These are phyloP conservation scores for Folsomia candida DNA, from an alignment of 2,888 invertebrate genomes.

Conservation along the genomic window DNA sequence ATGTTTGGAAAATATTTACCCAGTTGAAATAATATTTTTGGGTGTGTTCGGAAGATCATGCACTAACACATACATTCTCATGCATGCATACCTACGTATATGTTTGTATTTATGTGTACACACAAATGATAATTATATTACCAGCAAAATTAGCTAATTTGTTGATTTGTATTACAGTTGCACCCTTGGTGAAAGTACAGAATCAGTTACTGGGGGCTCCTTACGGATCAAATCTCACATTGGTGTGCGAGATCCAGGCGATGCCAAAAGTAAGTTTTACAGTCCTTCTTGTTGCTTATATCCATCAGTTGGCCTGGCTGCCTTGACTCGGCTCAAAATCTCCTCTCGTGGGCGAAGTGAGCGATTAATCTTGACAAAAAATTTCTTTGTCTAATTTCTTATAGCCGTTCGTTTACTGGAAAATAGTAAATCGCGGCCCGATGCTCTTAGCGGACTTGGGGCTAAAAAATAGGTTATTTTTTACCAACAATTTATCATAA, in stretches of 20 bases:
- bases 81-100: too few species aligned
- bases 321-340: neutral
- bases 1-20: too few species aligned
- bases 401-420: constrained; percentile 69
- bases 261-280: constrained; percentile 60
- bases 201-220: constrained; percentile 86
- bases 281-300: too few species aligned
- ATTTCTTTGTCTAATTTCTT: constrained; percentile 21
- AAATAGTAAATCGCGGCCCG: constrained; percentile 68
- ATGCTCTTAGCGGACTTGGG: constrained; percentile 81
- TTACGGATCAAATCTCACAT: constrained; percentile 76
- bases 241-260: constrained; percentile 85
- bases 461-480: constrained; percentile 48
- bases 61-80: too few species aligned
- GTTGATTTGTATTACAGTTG: constrained; percentile 62
- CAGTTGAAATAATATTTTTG: too few species aligned
- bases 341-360: constrained; percentile 12
- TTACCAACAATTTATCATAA: constrained; percentile 19
- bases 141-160: neutral
- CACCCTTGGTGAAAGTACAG: constrained; percentile 82
- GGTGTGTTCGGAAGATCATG: too few species aligned
- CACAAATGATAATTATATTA: too few species aligned
- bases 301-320: too few species aligned
- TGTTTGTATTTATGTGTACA: too few species aligned
- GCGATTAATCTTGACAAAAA: constrained; percentile 22